A percentile compares a stretch with the other conserved stretches of the same genome.
Conservation (phyloP, 2,113 vertebrate species). For the Reinhardtius hippoglossoides region DNA sequence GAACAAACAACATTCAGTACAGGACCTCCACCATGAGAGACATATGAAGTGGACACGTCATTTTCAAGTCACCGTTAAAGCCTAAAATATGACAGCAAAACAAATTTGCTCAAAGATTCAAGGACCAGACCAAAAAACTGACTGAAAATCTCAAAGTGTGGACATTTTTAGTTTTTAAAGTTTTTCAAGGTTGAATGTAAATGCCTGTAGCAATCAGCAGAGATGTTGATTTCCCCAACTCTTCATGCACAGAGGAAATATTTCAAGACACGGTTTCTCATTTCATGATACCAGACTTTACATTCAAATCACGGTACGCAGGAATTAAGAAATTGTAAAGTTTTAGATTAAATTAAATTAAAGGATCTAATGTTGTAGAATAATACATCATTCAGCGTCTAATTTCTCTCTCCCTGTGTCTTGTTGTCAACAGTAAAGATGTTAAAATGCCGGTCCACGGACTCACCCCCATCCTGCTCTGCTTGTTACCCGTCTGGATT, state of each 20-base stretch:
- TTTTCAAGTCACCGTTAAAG: background rate
- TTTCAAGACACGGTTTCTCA: too few relatives aligned
- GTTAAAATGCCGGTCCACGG: constrained; percentile 79
- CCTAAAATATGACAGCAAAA: background rate
- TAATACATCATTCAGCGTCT: background rate
- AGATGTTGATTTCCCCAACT: background rate
- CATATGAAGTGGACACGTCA: background rate
- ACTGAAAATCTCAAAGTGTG: too few relatives aligned
- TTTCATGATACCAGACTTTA: background rate
- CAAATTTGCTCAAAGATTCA: too few relatives aligned
- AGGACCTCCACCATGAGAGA: background rate
- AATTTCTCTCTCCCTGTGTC: constrained; percentile 8
- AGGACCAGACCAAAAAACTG: too few relatives aligned
- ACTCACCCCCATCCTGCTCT: constrained; percentile 63
- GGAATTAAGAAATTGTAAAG: background rate
- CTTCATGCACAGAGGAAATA: background rate
- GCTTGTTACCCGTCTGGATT: constrained; percentile 54
- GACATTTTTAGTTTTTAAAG: too few relatives aligned
- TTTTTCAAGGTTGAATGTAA: too few relatives aligned
- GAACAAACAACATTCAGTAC: too few relatives aligned
- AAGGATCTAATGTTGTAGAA: background rate
- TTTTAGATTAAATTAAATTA: background rate
- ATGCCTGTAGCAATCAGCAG: background rate
- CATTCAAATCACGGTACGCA: too few relatives aligned
- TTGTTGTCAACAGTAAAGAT: constrained; percentile 70